Evolutionary conservation across 2,797 vertebrate species (phyloP).

Genomic region (Aldrovandia affinis): DNA sequence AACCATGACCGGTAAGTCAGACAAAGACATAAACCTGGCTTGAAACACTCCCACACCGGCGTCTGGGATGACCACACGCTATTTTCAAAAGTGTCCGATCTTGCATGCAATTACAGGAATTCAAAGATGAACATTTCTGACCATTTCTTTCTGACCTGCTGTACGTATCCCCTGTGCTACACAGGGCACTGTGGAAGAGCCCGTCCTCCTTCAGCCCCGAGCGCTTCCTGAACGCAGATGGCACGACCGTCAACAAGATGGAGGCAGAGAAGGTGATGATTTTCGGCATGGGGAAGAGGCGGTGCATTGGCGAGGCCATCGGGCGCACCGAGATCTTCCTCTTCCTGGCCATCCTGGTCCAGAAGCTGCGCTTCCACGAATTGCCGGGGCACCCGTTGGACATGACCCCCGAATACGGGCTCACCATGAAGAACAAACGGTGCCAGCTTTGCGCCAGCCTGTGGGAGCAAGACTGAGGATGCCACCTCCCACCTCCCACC

Average conservation of each 20-base stretch:
- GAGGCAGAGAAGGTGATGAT: conserved; percentile 80
- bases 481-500: neutral
- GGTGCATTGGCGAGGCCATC: conserved; percentile 87
- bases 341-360: conserved; percentile 85
- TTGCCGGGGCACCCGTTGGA: conserved; percentile 72
- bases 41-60: no score
- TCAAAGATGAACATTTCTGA: neutral
- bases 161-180: conserved; percentile 25
- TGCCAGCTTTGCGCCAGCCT: conserved; percentile 73
- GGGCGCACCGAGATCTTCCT: conserved; percentile 86
- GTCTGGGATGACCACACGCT: neutral
- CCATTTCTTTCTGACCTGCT: no score
- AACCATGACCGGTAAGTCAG: conserved; percentile 85
- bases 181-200: conserved; percentile 85
- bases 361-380: conserved; percentile 78
- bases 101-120: neutral
- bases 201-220: conserved; percentile 82
- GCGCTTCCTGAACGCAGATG: conserved; percentile 77
- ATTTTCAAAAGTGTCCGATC: neutral
- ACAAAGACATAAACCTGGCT: no score
- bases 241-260: conserved; percentile 67
- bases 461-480: conserved; percentile 55
- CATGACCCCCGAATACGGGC: conserved; percentile 83
- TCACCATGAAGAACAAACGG: conserved; percentile 87
- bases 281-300: conserved; percentile 88